Conservation (phyloP, 2,113 vertebrate genomes). For the Sciurus niger region DNA sequence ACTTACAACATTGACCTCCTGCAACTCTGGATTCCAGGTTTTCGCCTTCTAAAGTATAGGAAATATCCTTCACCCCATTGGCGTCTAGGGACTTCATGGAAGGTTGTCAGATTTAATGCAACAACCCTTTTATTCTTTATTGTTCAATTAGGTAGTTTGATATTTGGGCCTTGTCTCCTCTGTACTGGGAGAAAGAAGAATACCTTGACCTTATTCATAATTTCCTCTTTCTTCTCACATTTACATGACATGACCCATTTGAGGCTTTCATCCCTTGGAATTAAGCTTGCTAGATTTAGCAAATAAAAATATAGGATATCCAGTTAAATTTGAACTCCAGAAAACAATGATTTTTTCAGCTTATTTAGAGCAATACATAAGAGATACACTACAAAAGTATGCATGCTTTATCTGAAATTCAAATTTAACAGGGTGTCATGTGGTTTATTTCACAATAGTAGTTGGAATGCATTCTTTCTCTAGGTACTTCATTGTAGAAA, state of each 20-base stretch:
- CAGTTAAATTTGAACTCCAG: conserved; percentile 48
- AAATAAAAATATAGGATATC: background rate
- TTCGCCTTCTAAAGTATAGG: background rate
- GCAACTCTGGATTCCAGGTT: background rate
- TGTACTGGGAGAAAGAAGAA: background rate
- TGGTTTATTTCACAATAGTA: conserved; percentile 31
- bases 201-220: background rate
- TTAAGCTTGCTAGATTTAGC: background rate
- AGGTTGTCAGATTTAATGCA: background rate
- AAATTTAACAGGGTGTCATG: conserved; percentile 6
- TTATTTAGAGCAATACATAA: conserved; percentile 2
- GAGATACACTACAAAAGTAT: background rate
- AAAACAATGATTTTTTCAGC: background rate
- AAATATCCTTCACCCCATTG: background rate
- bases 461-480: background rate
- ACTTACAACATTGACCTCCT: conserved; percentile 5
- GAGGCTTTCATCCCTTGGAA: conserved; percentile 50
- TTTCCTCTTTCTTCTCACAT: background rate
- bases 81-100: background rate
- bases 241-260: background rate
- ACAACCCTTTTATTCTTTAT: background rate
- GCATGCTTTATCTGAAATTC: conserved; percentile 59
- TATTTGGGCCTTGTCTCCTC: background rate
- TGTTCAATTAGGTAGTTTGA: background rate
- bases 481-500: conserved; percentile 36